phyloP scores from a whole-genome alignment of 2,113 vertebrate species.

The Hippocampus comes region DNA sequence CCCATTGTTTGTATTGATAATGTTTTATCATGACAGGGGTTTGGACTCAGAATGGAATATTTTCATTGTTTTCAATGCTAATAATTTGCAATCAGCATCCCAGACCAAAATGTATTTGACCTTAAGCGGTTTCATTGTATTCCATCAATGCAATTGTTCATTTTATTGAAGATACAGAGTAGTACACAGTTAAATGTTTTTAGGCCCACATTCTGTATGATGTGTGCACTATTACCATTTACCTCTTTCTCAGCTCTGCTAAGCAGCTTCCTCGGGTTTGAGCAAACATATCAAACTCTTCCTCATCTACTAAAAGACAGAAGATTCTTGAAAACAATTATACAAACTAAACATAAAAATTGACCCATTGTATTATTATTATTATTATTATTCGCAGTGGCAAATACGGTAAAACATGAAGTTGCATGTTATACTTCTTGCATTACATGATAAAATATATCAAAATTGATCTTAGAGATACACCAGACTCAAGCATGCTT shows the following conservation, averaged over 20 bases:
- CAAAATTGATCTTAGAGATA: background rate
- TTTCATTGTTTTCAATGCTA: background rate
- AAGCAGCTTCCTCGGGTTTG: slow-evolving; percentile 88
- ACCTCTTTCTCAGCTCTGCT: slow-evolving; percentile 93
- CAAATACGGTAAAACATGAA: background rate
- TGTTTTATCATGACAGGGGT: background rate
- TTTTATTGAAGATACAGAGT: too few species aligned
- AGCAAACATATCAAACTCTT: slow-evolving; percentile 99
- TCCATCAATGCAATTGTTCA: background rate
- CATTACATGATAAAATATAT: background rate
- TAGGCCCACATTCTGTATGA: background rate
- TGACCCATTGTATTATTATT: background rate
- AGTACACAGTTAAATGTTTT: background rate
- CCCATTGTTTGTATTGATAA: background rate
- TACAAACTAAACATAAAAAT: background rate
- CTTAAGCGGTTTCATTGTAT: background rate
- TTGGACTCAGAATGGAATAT: background rate
- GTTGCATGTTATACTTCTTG: background rate
- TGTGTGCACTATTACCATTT: slow-evolving; percentile 1
- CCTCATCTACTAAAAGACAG: slow-evolving; percentile 70
- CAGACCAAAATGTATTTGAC: too few species aligned
- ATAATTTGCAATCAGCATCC: background rate
- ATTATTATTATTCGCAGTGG: background rate
- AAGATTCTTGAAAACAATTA: background rate
- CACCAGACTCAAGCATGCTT: background rate